phyloP scores from a whole-genome alignment of 2,113 vertebrate species.

The Pterocles burchelli region DNA sequence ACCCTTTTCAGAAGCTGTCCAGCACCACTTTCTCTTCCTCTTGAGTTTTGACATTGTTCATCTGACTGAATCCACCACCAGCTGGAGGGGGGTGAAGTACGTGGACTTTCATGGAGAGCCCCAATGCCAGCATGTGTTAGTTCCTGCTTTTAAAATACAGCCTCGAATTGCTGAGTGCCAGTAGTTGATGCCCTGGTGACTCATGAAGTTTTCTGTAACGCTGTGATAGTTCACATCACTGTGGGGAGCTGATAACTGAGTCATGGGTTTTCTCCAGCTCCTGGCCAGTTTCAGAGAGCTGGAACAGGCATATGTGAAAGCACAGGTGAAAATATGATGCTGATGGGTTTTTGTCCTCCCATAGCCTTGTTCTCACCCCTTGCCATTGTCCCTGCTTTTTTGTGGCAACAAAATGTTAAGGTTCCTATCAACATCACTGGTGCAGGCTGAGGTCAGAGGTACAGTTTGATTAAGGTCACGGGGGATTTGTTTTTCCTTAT shows the following conservation, averaged over 20 bases:
- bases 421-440: not conserved
- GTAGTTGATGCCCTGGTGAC: not conserved
- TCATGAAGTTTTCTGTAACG: not conserved
- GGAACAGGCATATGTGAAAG: not conserved
- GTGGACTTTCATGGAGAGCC: not conserved
- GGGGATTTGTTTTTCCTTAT: not conserved
- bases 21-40: not conserved
- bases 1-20: not conserved
- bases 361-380: not conserved
- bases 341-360: not conserved
- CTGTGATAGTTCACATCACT: not conserved
- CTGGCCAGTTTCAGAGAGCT: not conserved
- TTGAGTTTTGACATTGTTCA: rapidly evolving
- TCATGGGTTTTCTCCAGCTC: not conserved
- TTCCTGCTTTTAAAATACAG: not conserved
- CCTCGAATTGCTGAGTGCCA: not conserved
- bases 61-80: not conserved
- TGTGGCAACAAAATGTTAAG: not conserved
- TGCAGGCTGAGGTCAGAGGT: not conserved
- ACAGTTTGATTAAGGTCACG: not conserved
- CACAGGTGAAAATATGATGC: not conserved
- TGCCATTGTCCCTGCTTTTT: not conserved
- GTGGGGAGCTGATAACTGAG: not conserved
- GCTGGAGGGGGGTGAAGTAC: not conserved
- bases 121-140: rapidly evolving